Conservation (phyloP, 2,888 invertebrate species). For the Pyrochroa serraticornis region DNA sequence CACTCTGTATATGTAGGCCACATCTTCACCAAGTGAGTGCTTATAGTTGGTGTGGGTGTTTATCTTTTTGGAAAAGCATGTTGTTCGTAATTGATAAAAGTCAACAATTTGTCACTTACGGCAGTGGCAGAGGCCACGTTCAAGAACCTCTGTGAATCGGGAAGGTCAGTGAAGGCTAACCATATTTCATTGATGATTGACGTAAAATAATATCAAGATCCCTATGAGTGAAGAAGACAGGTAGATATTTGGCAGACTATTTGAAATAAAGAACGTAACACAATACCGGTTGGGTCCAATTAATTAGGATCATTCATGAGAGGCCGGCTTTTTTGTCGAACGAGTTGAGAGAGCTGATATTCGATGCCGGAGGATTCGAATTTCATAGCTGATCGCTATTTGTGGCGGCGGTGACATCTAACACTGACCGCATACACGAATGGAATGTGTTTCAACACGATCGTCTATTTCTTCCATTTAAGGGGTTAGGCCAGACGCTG, state of each 20-base stretch:
- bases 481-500: constrained; percentile 23
- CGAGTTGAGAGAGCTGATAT: constrained; percentile 36
- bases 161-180: constrained; percentile 23
- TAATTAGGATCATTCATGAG: constrained; percentile 28
- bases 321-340: constrained; percentile 31
- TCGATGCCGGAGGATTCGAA: constrained; percentile 43
- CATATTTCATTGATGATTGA: constrained; percentile 14
- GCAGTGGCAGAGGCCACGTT: too few species aligned
- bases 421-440: constrained; percentile 48
- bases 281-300: constrained; percentile 21
- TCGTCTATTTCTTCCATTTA: constrained; percentile 28
- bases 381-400: constrained; percentile 44
- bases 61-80: too few species aligned
- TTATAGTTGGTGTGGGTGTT: too few species aligned
- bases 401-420: constrained; percentile 48
- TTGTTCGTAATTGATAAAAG: too few species aligned
- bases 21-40: too few species aligned
- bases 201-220: not conserved
- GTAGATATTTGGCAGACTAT: not conserved
- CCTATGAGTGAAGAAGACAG: not conserved
- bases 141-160: not conserved
- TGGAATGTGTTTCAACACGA: constrained; percentile 47
- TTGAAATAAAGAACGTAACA: constrained; percentile 10
- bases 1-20: too few species aligned
- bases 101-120: too few species aligned